These are phyloP conservation scores for Psylliodes chrysocephalus DNA, from an alignment of 2,888 invertebrate species.

Conservation along the genomic window DNA sequence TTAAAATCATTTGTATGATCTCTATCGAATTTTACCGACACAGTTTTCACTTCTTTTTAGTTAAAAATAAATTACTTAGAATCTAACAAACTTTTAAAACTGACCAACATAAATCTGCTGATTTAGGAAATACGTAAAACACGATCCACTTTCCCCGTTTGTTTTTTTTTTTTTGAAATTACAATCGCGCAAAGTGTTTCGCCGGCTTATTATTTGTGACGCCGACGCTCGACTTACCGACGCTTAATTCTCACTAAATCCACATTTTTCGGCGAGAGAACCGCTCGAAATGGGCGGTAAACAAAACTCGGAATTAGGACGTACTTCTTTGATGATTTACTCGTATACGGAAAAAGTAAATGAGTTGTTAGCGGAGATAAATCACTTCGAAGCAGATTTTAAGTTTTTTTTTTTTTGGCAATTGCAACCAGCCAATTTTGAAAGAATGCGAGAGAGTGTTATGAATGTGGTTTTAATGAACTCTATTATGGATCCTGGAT, in stretches of 20 bases:
- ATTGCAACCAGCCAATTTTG: background rate
- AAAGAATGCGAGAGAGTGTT: background rate
- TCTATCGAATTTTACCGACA: too few species aligned
- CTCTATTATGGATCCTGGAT: background rate
- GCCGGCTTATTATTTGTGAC: background rate
- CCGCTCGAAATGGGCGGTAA: constrained; percentile 24
- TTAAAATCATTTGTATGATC: too few species aligned
- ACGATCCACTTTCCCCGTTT: background rate
- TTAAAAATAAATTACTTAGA: too few species aligned
- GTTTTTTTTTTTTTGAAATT: background rate
- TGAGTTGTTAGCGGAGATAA: background rate
- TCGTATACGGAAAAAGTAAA: background rate
- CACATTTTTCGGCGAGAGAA: background rate
- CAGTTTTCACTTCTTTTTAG: too few species aligned
- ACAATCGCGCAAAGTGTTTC: background rate
- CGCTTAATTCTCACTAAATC: constrained; percentile 31
- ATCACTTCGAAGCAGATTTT: background rate
- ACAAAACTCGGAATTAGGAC: constrained; percentile 34
- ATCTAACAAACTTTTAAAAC: too few species aligned
- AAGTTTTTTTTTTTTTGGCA: background rate
- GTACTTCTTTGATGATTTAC: constrained; percentile 13
- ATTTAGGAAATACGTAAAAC: too few species aligned
- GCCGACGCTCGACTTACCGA: constrained; percentile 20
- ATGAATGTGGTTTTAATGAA: background rate
- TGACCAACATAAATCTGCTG: too few species aligned